Base-by-base conservation (phyloP, 2,888 invertebrate species). In the Dichetophora obliterata region DNA sequence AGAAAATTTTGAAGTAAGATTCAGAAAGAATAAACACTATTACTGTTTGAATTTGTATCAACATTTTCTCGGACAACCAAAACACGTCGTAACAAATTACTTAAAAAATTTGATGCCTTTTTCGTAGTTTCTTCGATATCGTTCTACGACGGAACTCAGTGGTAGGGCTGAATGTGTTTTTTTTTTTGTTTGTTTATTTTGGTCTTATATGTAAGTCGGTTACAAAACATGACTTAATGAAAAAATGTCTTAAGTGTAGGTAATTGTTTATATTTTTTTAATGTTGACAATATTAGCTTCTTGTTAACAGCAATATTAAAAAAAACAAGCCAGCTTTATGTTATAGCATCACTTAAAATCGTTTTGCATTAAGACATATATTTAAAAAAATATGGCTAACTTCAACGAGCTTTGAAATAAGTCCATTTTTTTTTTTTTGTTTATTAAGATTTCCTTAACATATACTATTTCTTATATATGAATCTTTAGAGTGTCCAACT, bases 391-490 rank as follows among this genome's bases (percentile, higher is more conserved):
- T 27, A 16, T 61, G 5, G 8, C 31, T 11, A 61, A 16, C 27
- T 59, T 59, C 59, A 24, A 59, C 11, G 31, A 61, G 61, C 63
- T 63, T 63, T 16, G 34, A 31, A 34, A 27, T 34, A 19, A 19
- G 48, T 59, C 48, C 48, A 61, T 5, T 59, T 59, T 72, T 59
- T 71, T 72, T 11, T 14, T 43, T 43, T 43, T 11, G 11, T 43
- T 59, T 24, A 22, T 61, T 59, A 14, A 68, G 50, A 50, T 50
- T 68, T 66, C 65, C 43, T 43, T 68, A 68, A 50, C 68, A 48
- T 68, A 24, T 22, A 68, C 48, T 50, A 43, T 11, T 24, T 11
- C 43, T 14, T 68, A 68, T 50, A 68, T 68, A 50, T 68, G 50
- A 48, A 50, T 50, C 68, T 68, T 66, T 50, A 68, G 11, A 34